Base-by-base conservation (phyloP, 53 echinoderm and acorn worm species). In the Paracentrotus lividus region DNA sequence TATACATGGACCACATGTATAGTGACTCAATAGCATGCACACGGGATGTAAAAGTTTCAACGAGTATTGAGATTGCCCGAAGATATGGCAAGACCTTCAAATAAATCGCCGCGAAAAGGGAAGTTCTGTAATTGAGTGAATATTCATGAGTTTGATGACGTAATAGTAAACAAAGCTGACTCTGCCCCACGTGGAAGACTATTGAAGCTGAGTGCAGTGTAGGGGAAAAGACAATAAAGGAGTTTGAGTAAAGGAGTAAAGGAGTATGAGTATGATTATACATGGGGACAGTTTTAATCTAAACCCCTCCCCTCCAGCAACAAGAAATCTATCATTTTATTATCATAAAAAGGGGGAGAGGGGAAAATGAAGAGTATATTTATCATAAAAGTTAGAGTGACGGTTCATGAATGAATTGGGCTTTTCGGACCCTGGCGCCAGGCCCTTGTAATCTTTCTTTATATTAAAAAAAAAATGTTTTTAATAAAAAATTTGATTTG, bases 41-140 rank as follows among this genome's bases (percentile, higher is more conserved):
- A 40, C 18, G 36, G 12, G 20, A 36, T 40, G 40, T 0, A 32
- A 8, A 85, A 52, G 32, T 85, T 27, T 4, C 27, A 33, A 23
- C 88, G n/a, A 88, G 58, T 34, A 59, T 27, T 54, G 20, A 38
- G 88, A 88, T 88, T 36, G 54, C 57, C 24, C 38, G 20, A 20
- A 56, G 88, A 88, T 88, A 88, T 53, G 23, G 21, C 14, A 57
- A 34, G 88, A 88, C 88, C 88, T 58, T 88, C 88, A 38, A 38
- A 38, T 57, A 38, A n/a, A n/a, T n/a, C n/a, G 16, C 88, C 56
- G 88, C 88, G 58, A 58, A 88, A 56, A 88, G n/a, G 88, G 88
- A 88, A 88, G 88, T 88, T 53, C 88, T 88, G 42, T 88, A 88
- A 88, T 88, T 88, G 88, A 56, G 54, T 88, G 88, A 88, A 88